Evolutionary conservation across 2,888 invertebrate species (phyloP).

Genomic region (Saturnia pavonia): DNA sequence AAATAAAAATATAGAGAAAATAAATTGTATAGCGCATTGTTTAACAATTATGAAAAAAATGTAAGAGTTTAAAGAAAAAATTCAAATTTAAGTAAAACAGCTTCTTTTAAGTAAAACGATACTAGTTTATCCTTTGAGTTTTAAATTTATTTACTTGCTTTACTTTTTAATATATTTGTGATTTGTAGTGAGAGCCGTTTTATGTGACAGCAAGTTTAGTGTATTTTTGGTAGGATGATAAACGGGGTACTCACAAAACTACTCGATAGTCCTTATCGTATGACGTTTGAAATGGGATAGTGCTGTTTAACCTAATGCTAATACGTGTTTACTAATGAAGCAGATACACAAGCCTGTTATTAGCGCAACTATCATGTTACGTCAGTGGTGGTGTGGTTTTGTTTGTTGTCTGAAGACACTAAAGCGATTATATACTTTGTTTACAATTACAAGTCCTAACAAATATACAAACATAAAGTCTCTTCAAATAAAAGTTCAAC

Average conservation of each 20-base stretch:
- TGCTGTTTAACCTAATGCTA: constrained; percentile 48
- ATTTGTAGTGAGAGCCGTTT: constrained; percentile 2
- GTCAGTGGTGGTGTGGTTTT: constrained; percentile 10
- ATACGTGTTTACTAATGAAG: constrained; percentile 42
- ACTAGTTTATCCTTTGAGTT: background rate
- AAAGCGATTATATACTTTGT: too few relatives aligned
- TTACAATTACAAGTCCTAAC: too few relatives aligned
- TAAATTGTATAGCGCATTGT: too few relatives aligned
- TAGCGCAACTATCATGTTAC: constrained; percentile 26
- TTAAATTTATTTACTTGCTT: background rate
- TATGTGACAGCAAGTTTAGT: background rate
- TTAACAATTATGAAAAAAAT: too few relatives aligned
- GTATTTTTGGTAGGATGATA: constrained; percentile 8
- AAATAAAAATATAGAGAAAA: too few relatives aligned
- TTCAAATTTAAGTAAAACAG: background rate
- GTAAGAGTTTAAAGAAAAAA: background rate
- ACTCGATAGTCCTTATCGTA: constrained; percentile 6
- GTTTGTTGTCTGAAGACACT: background rate
- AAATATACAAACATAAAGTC: too few relatives aligned
- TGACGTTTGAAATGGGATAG: constrained; percentile 59
- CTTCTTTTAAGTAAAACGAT: background rate
- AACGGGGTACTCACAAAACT: constrained; percentile 6
- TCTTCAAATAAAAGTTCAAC: background rate
- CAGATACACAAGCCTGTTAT: constrained; percentile 47
- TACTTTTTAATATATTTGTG: background rate